Conservation (phyloP, 2,888 invertebrate genomes). For the Dynastes hyllus region DNA sequence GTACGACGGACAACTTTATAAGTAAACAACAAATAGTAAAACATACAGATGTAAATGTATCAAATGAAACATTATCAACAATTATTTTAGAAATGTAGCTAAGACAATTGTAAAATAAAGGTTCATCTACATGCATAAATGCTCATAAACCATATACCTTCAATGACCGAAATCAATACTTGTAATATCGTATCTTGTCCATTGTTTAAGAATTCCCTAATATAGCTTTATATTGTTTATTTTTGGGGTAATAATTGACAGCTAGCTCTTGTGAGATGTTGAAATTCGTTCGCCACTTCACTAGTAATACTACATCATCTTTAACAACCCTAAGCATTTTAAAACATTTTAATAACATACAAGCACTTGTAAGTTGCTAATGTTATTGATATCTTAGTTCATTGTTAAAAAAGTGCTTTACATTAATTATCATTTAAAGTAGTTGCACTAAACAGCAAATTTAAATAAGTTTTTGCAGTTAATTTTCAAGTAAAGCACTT, state of each 20-base stretch:
- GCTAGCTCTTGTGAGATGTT: background rate
- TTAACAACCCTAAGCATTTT: background rate
- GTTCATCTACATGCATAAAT: no score
- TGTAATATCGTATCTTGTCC: conserved; percentile 6
- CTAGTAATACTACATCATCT: background rate
- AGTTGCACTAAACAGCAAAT: no score
- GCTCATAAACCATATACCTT: background rate
- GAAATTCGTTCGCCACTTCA: conserved; percentile 11
- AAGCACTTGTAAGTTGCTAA: conserved; percentile 57
- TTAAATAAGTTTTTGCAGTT: background rate
- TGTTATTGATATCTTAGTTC: conserved; percentile 24
- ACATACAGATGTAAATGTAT: no score
- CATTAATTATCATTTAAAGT: background rate
- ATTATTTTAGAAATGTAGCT: no score
- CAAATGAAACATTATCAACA: no score
- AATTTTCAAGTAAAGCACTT: background rate
- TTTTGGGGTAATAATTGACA: background rate
- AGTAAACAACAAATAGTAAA: no score
- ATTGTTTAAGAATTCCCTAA: background rate
- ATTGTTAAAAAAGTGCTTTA: conserved; percentile 2
- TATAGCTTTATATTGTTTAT: conserved; percentile 5
- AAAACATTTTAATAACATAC: conserved; percentile 50
- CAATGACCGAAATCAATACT: background rate
- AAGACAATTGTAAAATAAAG: no score
- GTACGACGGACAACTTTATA: no score